Conservation (phyloP, 2,888 invertebrate species). For the Pristionchus entomophagus region DNA sequence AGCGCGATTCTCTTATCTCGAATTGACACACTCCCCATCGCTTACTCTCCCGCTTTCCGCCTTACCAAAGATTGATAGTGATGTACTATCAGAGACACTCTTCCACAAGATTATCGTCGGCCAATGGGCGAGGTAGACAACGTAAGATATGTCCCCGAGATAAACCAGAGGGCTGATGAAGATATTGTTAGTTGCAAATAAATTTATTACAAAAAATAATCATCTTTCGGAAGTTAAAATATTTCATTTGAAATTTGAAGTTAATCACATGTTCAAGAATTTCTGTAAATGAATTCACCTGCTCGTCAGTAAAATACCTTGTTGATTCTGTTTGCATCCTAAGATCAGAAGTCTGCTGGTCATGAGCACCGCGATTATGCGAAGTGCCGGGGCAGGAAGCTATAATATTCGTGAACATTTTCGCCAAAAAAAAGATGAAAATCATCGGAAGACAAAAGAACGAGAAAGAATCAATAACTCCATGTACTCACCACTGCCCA, state of each 20-base stretch:
- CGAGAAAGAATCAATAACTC: not conserved
- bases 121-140: not conserved
- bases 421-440: no score
- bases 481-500: not conserved
- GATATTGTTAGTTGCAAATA: not conserved
- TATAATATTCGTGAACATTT: no score
- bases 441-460: no score
- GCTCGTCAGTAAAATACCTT: not conserved
- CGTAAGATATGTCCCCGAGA: not conserved
- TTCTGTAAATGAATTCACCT: no score
- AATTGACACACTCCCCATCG: not conserved
- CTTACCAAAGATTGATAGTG: not conserved
- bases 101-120: not conserved
- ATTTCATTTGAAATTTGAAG: no score
- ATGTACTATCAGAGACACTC: not conserved
- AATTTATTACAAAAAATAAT: no score
- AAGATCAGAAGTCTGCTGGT: not conserved
- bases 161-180: not conserved
- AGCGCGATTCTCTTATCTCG: no score
- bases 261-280: no score
- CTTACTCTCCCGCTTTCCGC: not conserved
- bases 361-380: not conserved
- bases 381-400: not conserved
- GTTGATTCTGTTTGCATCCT: not conserved
- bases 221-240: no score